These are phyloP conservation scores for Leptobrachium leishanense DNA, from an alignment of 2,113 vertebrate genomes.

Conservation along the genomic window DNA sequence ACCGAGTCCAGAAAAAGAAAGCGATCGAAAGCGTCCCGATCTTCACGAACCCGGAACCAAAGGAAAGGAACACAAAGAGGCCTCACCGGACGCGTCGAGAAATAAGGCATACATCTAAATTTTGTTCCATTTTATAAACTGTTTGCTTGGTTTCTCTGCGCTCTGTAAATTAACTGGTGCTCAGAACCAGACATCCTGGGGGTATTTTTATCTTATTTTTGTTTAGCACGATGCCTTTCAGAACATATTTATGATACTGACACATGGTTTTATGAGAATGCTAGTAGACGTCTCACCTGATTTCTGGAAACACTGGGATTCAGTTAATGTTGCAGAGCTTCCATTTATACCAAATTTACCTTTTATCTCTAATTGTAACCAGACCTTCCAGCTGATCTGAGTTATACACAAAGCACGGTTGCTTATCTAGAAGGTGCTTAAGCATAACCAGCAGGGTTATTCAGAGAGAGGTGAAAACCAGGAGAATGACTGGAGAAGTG, in stretches of 20 bases:
- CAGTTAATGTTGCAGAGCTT: too few species aligned
- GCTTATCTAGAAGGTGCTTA: too few species aligned
- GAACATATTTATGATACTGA: slow-evolving; percentile 49
- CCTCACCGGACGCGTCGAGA: slow-evolving; percentile 71
- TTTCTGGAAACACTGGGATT: too few species aligned
- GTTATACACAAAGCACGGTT: too few species aligned
- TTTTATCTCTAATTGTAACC: too few species aligned
- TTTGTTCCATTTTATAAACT: slow-evolving; percentile 88
- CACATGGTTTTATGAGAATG: background rate
- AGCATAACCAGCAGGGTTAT: too few species aligned
- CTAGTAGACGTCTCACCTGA: background rate
- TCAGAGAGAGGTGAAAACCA: too few species aligned
- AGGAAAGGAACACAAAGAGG: slow-evolving; percentile 70
- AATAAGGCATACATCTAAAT: slow-evolving; percentile 87
- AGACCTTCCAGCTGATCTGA: too few species aligned
- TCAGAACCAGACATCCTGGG: slow-evolving; percentile 25
- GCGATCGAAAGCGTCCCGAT: slow-evolving; percentile 75
- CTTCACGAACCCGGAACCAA: slow-evolving; percentile 64
- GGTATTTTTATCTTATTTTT: slow-evolving; percentile 55
- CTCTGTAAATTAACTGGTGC: slow-evolving; percentile 30
- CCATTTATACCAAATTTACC: too few species aligned
- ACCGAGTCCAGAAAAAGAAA: slow-evolving; percentile 80
- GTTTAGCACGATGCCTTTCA: slow-evolving; percentile 29
- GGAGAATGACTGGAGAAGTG: too few species aligned
- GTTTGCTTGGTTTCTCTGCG: slow-evolving; percentile 46